These are phyloP conservation scores for Drosophila punjabiensis DNA, from an alignment of 1,140 invertebrate genomes.

Conservation along the genomic window DNA sequence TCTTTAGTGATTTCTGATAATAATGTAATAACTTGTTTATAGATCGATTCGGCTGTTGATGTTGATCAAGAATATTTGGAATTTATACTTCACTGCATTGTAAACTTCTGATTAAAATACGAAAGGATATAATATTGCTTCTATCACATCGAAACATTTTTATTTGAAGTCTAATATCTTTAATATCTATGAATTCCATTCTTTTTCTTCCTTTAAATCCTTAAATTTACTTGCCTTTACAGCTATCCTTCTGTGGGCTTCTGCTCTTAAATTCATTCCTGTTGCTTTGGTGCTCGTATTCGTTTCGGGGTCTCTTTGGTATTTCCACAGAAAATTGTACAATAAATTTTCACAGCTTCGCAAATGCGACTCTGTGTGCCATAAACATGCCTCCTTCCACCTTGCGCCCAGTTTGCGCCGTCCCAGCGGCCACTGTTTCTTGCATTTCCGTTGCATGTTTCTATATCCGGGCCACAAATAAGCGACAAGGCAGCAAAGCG, in stretches of 20 bases:
- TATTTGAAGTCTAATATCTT: background rate
- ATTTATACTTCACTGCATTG: too few relatives aligned
- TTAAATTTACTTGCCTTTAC: slow-evolving; percentile 28
- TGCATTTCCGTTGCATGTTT: slow-evolving; percentile 76
- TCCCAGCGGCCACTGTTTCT: slow-evolving; percentile 50
- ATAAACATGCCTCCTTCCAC: slow-evolving; percentile 50
- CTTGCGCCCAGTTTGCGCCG: slow-evolving; percentile 11
- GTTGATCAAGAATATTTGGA: too few relatives aligned
- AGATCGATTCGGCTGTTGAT: too few relatives aligned
- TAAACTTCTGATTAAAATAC: too few relatives aligned
- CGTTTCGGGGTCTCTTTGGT: slow-evolving; percentile 39
- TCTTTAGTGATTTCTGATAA: background rate
- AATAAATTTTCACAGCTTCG: slow-evolving; percentile 53
- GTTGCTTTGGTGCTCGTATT: slow-evolving; percentile 37
- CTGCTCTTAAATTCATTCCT: slow-evolving; percentile 44
- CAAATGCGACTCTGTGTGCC: slow-evolving; percentile 49
- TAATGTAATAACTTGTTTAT: too few relatives aligned
- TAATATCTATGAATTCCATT: background rate
- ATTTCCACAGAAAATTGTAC: slow-evolving; percentile 46
- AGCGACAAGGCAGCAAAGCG: slow-evolving; percentile 40
- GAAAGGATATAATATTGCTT: too few relatives aligned
- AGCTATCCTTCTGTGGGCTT: background rate
- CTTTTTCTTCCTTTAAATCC: background rate
- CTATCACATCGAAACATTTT: background rate
- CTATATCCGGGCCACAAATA: slow-evolving; percentile 75